Percentiles rank a stretch among this genome's conserved stretches.
Evolutionary conservation across 2,113 vertebrate genomes (phyloP).

Genomic region (Megaleporinus macrocephalus): DNA sequence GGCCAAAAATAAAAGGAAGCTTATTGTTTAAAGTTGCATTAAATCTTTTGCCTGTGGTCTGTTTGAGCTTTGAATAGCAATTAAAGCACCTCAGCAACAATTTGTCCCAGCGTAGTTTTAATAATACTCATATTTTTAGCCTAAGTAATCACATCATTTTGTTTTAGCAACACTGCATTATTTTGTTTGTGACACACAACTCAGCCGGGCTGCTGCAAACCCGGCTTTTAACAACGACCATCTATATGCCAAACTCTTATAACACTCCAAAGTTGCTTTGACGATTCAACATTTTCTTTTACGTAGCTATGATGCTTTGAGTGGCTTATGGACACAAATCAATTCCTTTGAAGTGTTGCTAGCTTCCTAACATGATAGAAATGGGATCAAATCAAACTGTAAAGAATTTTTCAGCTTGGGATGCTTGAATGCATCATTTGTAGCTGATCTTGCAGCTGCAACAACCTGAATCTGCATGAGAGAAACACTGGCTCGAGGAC

Average conservation of each 20-base stretch:
- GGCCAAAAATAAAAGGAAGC: slow-evolving; percentile 56
- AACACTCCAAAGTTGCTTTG: slow-evolving; percentile 36
- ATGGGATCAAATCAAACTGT: too few species aligned
- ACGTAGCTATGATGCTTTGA: too few species aligned
- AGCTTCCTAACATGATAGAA: too few species aligned
- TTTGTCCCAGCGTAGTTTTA: neutral
- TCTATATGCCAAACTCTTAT: slow-evolving; percentile 46
- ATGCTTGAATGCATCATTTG: too few species aligned
- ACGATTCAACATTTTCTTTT: neutral
- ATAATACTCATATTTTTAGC: slow-evolving; percentile 4
- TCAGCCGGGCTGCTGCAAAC: slow-evolving; percentile 7
- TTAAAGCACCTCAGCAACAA: slow-evolving; percentile 27
- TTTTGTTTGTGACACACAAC: slow-evolving; percentile 40
- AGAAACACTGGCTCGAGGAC: too few species aligned
- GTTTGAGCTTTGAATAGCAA: slow-evolving; percentile 53
- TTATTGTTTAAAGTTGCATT: slow-evolving; percentile 59
- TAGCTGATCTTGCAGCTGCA: too few species aligned
- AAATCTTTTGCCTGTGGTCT: slow-evolving; percentile 43
- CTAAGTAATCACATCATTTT: slow-evolving; percentile 1
- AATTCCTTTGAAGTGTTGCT: too few species aligned
- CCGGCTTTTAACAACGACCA: slow-evolving; percentile 33
- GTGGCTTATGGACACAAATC: too few species aligned
- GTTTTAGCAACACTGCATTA: slow-evolving; percentile 17
- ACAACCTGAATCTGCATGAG: too few species aligned
- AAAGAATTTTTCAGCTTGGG: too few species aligned